Percentiles rank a stretch among this genome's conserved stretches.
phyloP scores from a whole-genome alignment of 2,888 invertebrate species.

The Acrobasis repandana region DNA sequence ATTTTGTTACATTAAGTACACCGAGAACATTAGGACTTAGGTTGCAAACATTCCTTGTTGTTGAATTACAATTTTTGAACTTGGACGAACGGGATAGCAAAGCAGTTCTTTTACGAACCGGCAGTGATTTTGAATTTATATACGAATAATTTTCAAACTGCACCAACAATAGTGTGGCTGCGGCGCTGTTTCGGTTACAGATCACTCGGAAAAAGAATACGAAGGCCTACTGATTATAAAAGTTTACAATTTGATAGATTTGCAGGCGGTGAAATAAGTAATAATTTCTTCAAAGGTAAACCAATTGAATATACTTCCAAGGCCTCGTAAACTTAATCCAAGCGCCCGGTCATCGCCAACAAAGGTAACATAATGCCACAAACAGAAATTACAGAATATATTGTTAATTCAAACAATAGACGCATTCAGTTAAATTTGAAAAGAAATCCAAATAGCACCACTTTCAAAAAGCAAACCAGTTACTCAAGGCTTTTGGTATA shows the following conservation, averaged over 20 bases:
- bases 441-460: constrained; percentile 24
- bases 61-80: not conserved
- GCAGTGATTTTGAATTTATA: constrained; percentile 19
- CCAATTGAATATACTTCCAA: not conserved
- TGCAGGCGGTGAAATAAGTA: not conserved
- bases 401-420: constrained; percentile 11
- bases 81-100: not conserved
- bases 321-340: not conserved
- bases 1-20: constrained; percentile 35
- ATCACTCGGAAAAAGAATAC: not conserved
- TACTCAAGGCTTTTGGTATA: constrained; percentile 15
- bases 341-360: not conserved
- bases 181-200: not conserved
- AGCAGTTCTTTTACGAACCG: constrained; percentile 3
- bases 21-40: constrained; percentile 21
- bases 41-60: not conserved
- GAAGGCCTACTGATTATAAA: not conserved
- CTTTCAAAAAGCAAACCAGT: constrained; percentile 26
- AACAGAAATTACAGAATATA: not conserved
- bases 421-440: constrained; percentile 15
- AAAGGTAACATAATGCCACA: not conserved
- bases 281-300: not conserved
- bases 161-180: not conserved
- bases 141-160: constrained; percentile 15
- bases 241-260: constrained; percentile 4